These are phyloP conservation scores for Eurosta solidaginis DNA, from an alignment of 1,140 invertebrate genomes.

Conservation along the genomic window DNA sequence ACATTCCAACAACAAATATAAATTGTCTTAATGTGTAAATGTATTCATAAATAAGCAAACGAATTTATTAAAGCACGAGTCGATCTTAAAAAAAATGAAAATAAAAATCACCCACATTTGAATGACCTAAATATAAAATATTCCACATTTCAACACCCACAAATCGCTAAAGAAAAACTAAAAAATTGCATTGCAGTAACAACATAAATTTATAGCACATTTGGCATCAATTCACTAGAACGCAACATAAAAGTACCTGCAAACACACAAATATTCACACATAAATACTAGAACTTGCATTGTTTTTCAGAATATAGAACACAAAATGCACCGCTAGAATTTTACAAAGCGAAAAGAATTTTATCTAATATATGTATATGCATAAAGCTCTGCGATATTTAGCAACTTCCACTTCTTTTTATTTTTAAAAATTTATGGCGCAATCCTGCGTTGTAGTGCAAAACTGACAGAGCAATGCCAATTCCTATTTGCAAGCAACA, in stretches of 20 bases:
- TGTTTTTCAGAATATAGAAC: background rate
- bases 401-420: no score
- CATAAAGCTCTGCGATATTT: background rate
- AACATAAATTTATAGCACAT: background rate
- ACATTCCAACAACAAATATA: no score
- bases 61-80: background rate
- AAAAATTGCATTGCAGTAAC: background rate
- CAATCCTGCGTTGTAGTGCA: conserved; percentile 12
- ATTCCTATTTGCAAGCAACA: conserved; percentile 13
- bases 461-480: background rate
- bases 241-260: background rate
- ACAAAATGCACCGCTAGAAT: conserved; percentile 10
- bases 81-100: no score
- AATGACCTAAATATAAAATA: conserved; percentile 27
- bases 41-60: background rate
- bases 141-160: conserved; percentile 20
- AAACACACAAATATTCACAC: background rate
- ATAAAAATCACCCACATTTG: background rate
- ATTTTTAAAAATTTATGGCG: no score
- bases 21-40: background rate
- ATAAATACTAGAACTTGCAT: background rate
- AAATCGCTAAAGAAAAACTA: background rate
- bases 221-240: conserved; percentile 17
- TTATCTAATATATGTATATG: background rate
- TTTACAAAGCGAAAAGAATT: background rate